Base-by-base conservation (phyloP, 2,797 vertebrate species). In the Ptychobarbus kaznakovi region DNA sequence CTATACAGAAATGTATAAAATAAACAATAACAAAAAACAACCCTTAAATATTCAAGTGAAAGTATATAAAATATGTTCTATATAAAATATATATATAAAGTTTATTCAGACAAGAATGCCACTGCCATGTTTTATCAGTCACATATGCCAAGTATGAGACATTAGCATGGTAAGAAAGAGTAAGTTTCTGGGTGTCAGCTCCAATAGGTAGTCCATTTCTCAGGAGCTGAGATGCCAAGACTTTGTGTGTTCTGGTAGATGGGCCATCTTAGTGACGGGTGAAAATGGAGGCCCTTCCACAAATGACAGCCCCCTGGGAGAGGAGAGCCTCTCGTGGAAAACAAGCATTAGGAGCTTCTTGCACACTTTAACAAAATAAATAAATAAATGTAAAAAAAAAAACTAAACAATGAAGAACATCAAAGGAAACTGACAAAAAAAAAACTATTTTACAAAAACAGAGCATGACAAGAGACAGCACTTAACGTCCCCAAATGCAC, bases 361-460 rank as follows among this genome's bases (percentile, higher is more conserved):
- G 68, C 70, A 84, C 81, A 86, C 84, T 80, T 66, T 81, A 77
- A 73, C 51, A 73, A 88, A 82, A 87, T 87, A 86, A 87, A 89
- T 88, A 90, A 90, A 90, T 89, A 88, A 90, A 88, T 86, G 35
- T 32, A 32, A 83, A 88, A 9, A 1, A 92, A 75, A 91, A 93
- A 90, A 42, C 83, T 93, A 89, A 90, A 42, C 83, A 93, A 90
- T 91, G 91, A 92, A 86, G 38, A 91, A 92, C 91, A 88, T 88
- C 91, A 92, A 91, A 90, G 88, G 90, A 92, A 78, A 77, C 63
- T 74, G 94, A 95, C 95, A 95, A 96, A 96, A 61, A 95, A 94
- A 90, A 94, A 91, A 92, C 95, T 94, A 94, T 96, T 95, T 95
- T 95, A 94, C 93, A 93, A 96, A 95, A 95, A 94, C 95, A 93